Conservation (phyloP, 2,888 invertebrate genomes). For the Drosophila paranaensis region DNA sequence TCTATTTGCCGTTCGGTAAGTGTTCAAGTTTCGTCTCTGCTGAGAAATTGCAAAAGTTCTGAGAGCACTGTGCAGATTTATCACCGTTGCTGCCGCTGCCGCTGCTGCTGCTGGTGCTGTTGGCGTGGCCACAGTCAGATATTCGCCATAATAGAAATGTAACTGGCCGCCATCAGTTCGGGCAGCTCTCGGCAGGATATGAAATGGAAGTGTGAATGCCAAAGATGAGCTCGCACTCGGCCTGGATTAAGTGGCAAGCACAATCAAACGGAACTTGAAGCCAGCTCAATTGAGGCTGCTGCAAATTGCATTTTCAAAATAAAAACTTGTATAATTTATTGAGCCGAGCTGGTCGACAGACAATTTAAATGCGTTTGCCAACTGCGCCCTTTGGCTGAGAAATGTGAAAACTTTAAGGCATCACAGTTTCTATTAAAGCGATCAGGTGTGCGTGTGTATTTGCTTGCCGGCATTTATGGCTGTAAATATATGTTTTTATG, state of each 20-base stretch:
- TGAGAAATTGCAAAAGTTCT: conserved; percentile 57
- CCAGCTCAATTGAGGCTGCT: neutral
- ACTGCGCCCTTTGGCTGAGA: neutral
- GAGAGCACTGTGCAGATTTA: conserved; percentile 50
- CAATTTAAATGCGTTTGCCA: neutral
- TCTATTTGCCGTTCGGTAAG: conserved; percentile 50
- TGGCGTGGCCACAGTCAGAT: conserved; percentile 13
- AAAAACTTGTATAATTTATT: neutral
- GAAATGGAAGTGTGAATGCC: conserved; percentile 7
- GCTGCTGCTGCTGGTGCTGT: conserved; percentile 27
- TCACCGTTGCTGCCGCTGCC: conserved; percentile 36
- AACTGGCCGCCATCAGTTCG: conserved; percentile 29
- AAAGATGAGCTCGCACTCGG: conserved; percentile 7
- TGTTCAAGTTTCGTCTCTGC: conserved; percentile 37
- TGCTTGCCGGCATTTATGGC: neutral
- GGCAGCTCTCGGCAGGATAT: neutral
- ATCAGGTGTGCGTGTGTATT: conserved; percentile 15
- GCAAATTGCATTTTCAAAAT: conserved; percentile 1
- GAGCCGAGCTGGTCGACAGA: neutral
- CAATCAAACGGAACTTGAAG: neutral
- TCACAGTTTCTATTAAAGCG: conserved; percentile 3
- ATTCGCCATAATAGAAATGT: conserved; percentile 37
- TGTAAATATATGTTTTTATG: conserved; percentile 8
- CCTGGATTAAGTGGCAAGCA: neutral
- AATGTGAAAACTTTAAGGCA: neutral